Conservation (phyloP, 2,888 invertebrate species). For the Lithophane leautieri region DNA sequence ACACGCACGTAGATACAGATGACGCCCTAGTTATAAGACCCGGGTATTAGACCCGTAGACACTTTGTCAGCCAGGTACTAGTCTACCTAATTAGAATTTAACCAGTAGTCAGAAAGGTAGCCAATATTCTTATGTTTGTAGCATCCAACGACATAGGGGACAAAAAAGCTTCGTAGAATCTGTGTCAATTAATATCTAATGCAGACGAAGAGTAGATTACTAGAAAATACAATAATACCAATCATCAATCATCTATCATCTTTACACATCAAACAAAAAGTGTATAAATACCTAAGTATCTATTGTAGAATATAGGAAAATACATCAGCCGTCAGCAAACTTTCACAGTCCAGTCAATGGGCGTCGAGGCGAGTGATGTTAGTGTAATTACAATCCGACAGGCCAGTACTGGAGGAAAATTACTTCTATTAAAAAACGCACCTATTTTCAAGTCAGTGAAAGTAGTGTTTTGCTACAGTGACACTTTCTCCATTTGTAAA, state of each 20-base stretch:
- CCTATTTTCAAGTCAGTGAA: constrained; percentile 77
- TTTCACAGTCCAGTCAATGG: constrained; percentile 56
- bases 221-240: constrained; percentile 15
- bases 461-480: constrained; percentile 75
- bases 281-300: background rate
- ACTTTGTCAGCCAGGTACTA: no score
- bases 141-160: background rate
- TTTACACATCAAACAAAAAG: constrained; percentile 34
- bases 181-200: background rate
- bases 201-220: constrained; percentile 3
- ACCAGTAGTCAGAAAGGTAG: background rate
- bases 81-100: no score
- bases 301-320: constrained; percentile 16
- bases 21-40: background rate
- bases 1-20: background rate
- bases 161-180: background rate
- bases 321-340: constrained; percentile 26
- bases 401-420: constrained; percentile 69
- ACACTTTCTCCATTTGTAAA: constrained; percentile 79
- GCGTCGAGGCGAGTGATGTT: constrained; percentile 36
- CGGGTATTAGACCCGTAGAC: no score
- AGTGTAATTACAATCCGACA: constrained; percentile 58
- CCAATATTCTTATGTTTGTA: background rate
- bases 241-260: constrained; percentile 22
- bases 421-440: constrained; percentile 61